Percentiles rank a stretch among this genome's conserved stretches.
These are phyloP conservation scores for Xylota segnis DNA, from an alignment of 2,888 invertebrate genomes.

Conservation along the genomic window DNA sequence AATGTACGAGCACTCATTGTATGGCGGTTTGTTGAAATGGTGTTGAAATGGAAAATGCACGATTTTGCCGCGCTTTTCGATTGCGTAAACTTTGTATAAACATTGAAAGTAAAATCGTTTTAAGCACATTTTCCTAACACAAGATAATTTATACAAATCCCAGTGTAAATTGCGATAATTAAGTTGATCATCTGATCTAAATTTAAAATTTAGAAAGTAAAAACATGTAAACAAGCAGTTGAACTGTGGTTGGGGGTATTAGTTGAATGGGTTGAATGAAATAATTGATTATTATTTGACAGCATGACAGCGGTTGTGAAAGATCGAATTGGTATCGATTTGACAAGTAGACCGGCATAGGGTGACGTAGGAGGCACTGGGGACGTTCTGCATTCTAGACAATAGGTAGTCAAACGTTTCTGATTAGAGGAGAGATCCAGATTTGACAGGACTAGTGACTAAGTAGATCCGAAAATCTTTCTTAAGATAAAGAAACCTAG, in stretches of 20 bases:
- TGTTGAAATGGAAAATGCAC: neutral
- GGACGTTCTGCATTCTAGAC: too few relatives aligned
- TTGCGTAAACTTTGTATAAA: neutral
- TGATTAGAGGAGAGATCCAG: too few relatives aligned
- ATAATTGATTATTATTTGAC: constrained; percentile 13
- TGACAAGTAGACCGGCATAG: neutral
- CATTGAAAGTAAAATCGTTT: neutral
- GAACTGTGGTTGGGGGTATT: neutral
- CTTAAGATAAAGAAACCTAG: too few relatives aligned
- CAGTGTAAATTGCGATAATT: neutral
- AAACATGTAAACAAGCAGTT: neutral
- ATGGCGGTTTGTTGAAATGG: neutral
- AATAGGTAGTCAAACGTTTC: too few relatives aligned
- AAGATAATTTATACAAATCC: neutral
- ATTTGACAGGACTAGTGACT: too few relatives aligned
- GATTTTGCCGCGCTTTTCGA: neutral
- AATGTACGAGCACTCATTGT: neutral
- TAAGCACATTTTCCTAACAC: neutral
- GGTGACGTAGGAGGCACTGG: too few relatives aligned
- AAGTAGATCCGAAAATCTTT: too few relatives aligned
- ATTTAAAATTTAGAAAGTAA: neutral
- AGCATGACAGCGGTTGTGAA: neutral
- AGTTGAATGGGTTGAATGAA: constrained; percentile 17
- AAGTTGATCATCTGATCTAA: neutral
- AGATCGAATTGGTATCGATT: neutral